Evolutionary conservation across 2,888 invertebrate species (phyloP).

Genomic region (Agrochola macilenta): DNA sequence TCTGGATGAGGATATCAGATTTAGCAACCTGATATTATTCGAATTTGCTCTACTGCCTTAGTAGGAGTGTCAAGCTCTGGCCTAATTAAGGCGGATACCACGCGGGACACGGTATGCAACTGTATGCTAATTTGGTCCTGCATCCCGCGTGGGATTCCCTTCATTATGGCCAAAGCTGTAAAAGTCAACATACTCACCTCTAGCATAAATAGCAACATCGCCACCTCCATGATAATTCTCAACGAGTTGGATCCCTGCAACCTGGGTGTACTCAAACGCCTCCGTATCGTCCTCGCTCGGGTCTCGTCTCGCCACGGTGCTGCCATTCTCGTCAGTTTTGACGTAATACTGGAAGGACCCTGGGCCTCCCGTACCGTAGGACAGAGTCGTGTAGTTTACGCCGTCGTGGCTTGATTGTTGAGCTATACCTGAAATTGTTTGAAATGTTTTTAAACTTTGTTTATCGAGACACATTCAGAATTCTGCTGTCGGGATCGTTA

Average conservation of each 20-base stretch:
- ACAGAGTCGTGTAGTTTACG: conserved; percentile 94
- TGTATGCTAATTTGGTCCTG: neutral
- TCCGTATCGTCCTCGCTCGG: conserved; percentile 91
- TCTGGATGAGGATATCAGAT: neutral
- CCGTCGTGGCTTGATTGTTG: conserved; percentile 91
- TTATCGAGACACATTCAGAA: neutral
- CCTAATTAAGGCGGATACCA: neutral
- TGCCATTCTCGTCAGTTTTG: conserved; percentile 70
- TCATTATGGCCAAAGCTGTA: neutral
- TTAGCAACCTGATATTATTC: neutral
- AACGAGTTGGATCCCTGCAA: conserved; percentile 92
- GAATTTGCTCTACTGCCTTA: neutral
- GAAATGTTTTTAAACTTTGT: neutral
- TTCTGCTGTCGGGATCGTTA: neutral
- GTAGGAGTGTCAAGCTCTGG: neutral
- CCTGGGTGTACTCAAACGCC: conserved; percentile 93
- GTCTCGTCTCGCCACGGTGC: conserved; percentile 89
- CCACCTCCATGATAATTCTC: conserved; percentile 96
- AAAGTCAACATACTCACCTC: conserved; percentile 85
- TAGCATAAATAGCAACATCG: conserved; percentile 96
- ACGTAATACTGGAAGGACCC: conserved; percentile 91
- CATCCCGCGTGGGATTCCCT: neutral
- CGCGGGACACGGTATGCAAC: neutral
- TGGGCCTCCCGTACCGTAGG: conserved; percentile 94
- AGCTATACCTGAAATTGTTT: conserved; percentile 89